Base-by-base conservation (phyloP, 2,888 invertebrate species). In the Spicauda simplicius region DNA sequence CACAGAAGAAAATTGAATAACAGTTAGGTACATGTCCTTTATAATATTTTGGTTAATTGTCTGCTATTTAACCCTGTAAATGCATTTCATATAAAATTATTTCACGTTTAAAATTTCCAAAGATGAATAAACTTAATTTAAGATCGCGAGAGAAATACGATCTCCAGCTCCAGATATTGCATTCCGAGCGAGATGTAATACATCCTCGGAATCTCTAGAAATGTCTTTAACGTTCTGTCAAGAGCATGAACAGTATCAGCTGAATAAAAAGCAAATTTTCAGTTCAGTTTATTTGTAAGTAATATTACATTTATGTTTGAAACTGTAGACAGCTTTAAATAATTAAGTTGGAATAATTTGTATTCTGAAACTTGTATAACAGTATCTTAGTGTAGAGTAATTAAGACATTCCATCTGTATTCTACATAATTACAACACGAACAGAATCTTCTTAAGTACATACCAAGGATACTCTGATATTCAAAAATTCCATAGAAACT, bases 141-240 rank as follows among this genome's bases (percentile, higher is more conserved):
- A 55, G 59, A 50, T 55, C 66, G 16, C 33, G 12, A 16, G 54
- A 60, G 61, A 56, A 50, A 56, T 50, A 59, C 50, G 55, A 56
- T 16, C 33, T 30, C 14, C 30, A 33, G 25, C 59, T 33, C 10
- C 37, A 60, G 16, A 61, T 67, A 67, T 61, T 67, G 61, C 67
- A 61, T 67, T 61, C 61, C 56, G 6, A 14, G 50, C 18, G 56
- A 37, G 61, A 56, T 56, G 50, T 61, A 56, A 61, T 41, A 50
- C 61, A 61, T 67, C 61, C 67, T 52, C 54, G 33, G 55, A 41
- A 48, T 50, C 55, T 14, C 54, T 55, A 55, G 55, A 66, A 55
- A 66, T 50, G 55, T 66, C 55, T 55, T 30, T 37, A 56, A 61
- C n/a, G 55, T 60, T 61, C 41, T 6, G n/a, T n/a, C 45, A 45